Conservation (phyloP, 2,797 vertebrate genomes). For the Halcyon leucocephala region DNA sequence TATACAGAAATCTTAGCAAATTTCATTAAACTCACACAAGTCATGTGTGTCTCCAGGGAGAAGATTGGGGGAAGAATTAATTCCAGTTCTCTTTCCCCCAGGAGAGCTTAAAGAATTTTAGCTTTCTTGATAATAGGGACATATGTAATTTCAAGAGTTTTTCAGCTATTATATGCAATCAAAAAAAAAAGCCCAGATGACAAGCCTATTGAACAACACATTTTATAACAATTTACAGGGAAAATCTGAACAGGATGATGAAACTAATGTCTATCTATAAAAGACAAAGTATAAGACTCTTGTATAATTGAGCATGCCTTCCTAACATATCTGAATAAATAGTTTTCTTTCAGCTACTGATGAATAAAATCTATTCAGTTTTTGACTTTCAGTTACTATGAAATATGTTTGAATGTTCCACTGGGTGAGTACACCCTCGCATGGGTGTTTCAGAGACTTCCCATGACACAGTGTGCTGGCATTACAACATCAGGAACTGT, state of each 20-base stretch:
- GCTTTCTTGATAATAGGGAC: neutral
- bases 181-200: neutral
- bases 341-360: neutral
- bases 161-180: neutral
- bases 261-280: neutral
- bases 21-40: neutral
- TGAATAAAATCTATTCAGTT: neutral
- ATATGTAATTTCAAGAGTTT: neutral
- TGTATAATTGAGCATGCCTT: neutral
- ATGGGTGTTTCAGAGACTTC: conserved; percentile 54
- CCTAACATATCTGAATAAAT: neutral
- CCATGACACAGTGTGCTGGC: conserved; percentile 57
- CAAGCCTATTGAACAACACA: neutral
- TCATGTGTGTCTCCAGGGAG: neutral
- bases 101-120: neutral
- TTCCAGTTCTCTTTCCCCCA: neutral
- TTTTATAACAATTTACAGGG: neutral
- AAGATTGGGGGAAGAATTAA: neutral
- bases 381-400: neutral
- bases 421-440: conserved; percentile 36
- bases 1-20: conserved; percentile 36
- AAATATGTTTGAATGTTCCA: neutral
- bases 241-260: neutral
- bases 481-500: conserved; percentile 48
- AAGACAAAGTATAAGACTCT: neutral